Evolutionary conservation across 2,113 vertebrate genomes (phyloP), one percentile per base, ranked within the genome.

Genomic region (Mugil cephalus): DNA sequence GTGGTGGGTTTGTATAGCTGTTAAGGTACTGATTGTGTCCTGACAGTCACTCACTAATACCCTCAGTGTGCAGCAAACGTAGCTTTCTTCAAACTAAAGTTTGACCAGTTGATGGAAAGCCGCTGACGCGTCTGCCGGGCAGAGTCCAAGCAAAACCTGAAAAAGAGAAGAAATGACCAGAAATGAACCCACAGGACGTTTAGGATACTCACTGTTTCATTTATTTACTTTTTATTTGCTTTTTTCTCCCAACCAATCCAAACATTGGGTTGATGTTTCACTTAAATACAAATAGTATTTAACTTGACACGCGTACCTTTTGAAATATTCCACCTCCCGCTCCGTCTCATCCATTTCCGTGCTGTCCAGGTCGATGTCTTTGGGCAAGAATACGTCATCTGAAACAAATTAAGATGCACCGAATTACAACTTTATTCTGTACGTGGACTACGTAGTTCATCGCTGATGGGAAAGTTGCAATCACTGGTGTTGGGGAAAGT

Each of bases 41-140:
- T 84, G 80, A 85, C 84, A 69, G 90, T 94, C 91, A 86, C 53
- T 60, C 77, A 81, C 80, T 46, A 62, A 67, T 48, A 74, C 68
- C 60, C 83, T 97, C 95, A 99, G 88, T 99, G 98, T 88, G 96
- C 96, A 86, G 97, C 97, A 83, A 96, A 99, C 18, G 97, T 97
- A 64, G 96, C 95, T 89, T 99, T 99, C 94, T 99, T 99, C 95
- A 99, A 93, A 90, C 96, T 99, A 89, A 99, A 99, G 90, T 99
- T 99, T 87, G 98, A 97, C 98, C 98, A 99, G 95, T 99, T 99
- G 95, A 99, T 97, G 78, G 98, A 98, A 72, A 99, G 95, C 82
- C 97, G 95, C 68, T 99, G 98, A 65, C 97, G 96, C 10, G 95
- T 98, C 93, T 99, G 98, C 75, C 97, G 95, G 19, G 98, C 97